Conservation (phyloP, 2,888 invertebrate genomes). For the Napeogenes sylphis region DNA sequence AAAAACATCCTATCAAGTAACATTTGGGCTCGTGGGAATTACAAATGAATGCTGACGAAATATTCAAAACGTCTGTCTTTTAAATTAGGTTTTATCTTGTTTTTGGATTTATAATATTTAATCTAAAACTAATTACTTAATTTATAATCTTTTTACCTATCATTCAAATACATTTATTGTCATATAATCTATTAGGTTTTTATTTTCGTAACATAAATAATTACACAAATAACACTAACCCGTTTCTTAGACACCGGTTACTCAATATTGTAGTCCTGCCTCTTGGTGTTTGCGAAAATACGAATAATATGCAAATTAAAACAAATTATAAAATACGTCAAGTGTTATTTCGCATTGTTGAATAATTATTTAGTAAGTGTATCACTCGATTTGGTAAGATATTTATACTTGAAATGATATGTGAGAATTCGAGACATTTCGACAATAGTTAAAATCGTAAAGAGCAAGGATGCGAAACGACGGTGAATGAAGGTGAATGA, state of each 20-base stretch:
- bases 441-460: not conserved
- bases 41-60: too few relatives aligned
- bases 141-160: too few relatives aligned
- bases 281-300: slow-evolving; percentile 2
- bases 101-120: too few relatives aligned
- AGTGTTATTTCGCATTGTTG: slow-evolving; percentile 2
- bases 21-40: too few relatives aligned
- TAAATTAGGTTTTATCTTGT: too few relatives aligned
- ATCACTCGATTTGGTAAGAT: not conserved
- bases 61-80: too few relatives aligned
- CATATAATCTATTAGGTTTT: too few relatives aligned
- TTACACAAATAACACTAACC: too few relatives aligned
- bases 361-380: not conserved
- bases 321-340: slow-evolving; percentile 5
- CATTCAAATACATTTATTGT: too few relatives aligned
- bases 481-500: not conserved
- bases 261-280: not conserved
- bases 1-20: too few relatives aligned
- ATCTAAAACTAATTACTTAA: too few relatives aligned
- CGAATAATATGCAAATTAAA: not conserved
- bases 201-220: too few relatives aligned
- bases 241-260: not conserved
- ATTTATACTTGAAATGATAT: not conserved
- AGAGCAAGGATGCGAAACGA: slow-evolving; percentile 11
- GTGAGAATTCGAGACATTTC: not conserved